phyloP scores from a whole-genome alignment of 2,888 invertebrate genomes.

The Eupithecia subumbrata region DNA sequence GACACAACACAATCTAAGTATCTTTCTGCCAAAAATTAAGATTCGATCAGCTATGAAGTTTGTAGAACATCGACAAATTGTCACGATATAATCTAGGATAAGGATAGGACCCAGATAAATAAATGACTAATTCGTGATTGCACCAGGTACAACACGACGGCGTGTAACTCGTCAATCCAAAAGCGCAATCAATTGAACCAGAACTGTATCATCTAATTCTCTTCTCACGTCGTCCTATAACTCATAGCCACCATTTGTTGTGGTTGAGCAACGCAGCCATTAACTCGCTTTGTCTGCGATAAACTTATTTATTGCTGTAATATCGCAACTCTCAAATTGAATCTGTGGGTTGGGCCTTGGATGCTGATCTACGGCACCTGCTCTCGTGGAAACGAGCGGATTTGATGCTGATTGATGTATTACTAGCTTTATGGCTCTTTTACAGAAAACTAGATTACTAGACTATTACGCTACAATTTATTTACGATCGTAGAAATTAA shows the following conservation, averaged over 20 bases:
- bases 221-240: constrained; percentile 44
- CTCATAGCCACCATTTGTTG: constrained; percentile 43
- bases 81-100: neutral
- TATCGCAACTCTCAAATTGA: constrained; percentile 37
- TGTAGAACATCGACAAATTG: neutral
- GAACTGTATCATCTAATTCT: constrained; percentile 36
- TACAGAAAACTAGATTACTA: neutral
- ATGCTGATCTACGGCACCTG: constrained; percentile 35
- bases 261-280: constrained; percentile 36
- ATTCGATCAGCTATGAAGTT: neutral
- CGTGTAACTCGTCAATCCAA: neutral
- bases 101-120: neutral
- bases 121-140: neutral
- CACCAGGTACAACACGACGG: neutral
- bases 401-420: constrained; percentile 35
- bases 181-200: constrained; percentile 27
- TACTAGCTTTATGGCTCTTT: constrained; percentile 4
- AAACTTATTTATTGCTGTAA: constrained; percentile 39
- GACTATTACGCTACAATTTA: neutral
- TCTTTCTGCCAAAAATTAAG: neutral
- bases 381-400: constrained; percentile 26
- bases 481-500: neutral
- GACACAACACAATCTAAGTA: neutral
- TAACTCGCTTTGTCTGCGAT: constrained; percentile 37
- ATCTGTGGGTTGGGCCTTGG: constrained; percentile 39